phyloP scores from a whole-genome alignment of 2,797 vertebrate genomes.

The Nyctibius grandis region DNA sequence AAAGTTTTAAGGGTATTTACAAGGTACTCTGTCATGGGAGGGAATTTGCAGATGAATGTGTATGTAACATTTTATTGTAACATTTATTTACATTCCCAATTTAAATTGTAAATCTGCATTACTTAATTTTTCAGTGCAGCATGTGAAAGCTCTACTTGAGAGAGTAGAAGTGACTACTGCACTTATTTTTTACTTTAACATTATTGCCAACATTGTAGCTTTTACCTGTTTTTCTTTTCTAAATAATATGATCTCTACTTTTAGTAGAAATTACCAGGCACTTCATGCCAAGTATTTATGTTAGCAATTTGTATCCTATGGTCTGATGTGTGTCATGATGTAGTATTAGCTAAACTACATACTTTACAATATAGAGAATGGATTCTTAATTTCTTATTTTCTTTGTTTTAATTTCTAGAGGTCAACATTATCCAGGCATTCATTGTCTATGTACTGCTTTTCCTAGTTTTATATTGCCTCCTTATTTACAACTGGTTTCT shows the following conservation, averaged over 20 bases:
- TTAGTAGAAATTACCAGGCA: not conserved
- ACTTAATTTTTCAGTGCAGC: not conserved
- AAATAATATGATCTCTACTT: not conserved
- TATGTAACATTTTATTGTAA: not conserved
- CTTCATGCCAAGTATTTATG: not conserved
- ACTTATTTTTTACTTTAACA: not conserved
- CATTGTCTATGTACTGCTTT: conserved; percentile 64
- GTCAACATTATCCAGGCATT: conserved; percentile 10
- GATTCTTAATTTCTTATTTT: not conserved
- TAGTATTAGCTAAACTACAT: not conserved
- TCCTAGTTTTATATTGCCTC: conserved; percentile 60
- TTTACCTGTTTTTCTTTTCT: not conserved
- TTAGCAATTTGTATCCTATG: not conserved
- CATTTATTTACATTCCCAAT: not conserved
- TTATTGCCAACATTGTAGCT: not conserved
- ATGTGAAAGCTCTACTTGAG: not conserved
- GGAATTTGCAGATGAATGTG: not conserved
- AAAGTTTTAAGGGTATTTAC: not conserved
- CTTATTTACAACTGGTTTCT: conserved; percentile 68
- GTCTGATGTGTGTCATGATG: not conserved
- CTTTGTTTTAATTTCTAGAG: conserved; percentile 43
- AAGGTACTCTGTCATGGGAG: not conserved
- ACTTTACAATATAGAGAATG: not conserved
- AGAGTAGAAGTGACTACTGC: not conserved
- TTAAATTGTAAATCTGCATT: not conserved